Conservation (phyloP, 2,113 vertebrate genomes). For the Helogale parvula region DNA sequence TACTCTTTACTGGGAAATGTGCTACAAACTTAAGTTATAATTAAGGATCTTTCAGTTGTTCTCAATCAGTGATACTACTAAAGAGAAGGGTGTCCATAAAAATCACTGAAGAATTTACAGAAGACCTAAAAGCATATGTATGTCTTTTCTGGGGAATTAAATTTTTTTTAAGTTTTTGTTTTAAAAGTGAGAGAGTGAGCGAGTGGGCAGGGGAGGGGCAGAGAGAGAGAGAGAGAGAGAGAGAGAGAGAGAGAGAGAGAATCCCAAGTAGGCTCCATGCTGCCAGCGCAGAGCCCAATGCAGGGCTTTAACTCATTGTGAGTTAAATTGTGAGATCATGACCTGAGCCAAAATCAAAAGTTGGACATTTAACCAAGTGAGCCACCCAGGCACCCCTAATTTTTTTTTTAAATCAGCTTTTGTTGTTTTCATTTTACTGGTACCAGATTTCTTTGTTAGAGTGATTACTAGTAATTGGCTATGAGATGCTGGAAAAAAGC, state of each 20-base stretch:
- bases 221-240: background rate
- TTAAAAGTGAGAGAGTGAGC: background rate
- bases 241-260: too few relatives aligned
- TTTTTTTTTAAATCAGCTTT: too few relatives aligned
- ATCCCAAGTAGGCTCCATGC: background rate
- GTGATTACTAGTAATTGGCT: background rate
- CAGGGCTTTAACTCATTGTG: background rate
- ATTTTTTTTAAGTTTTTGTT: background rate
- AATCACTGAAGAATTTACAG: background rate
- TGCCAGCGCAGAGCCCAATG: background rate
- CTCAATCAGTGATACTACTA: background rate
- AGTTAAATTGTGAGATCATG: background rate
- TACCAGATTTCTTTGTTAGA: background rate
- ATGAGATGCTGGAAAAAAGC: background rate
- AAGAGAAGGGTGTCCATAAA: background rate
- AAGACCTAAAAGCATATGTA: background rate
- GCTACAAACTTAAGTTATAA: background rate
- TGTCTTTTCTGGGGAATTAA: background rate
- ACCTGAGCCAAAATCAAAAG: background rate
- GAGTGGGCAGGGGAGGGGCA: background rate
- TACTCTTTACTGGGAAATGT: background rate
- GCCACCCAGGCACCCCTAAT: background rate
- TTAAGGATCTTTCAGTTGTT: background rate
- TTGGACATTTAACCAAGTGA: background rate
- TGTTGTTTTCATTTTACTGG: background rate